Evolutionary conservation across 2,888 invertebrate species (phyloP), one percentile per base, ranked within the genome.

Genomic region (Chromoteleia sp.): DNA sequence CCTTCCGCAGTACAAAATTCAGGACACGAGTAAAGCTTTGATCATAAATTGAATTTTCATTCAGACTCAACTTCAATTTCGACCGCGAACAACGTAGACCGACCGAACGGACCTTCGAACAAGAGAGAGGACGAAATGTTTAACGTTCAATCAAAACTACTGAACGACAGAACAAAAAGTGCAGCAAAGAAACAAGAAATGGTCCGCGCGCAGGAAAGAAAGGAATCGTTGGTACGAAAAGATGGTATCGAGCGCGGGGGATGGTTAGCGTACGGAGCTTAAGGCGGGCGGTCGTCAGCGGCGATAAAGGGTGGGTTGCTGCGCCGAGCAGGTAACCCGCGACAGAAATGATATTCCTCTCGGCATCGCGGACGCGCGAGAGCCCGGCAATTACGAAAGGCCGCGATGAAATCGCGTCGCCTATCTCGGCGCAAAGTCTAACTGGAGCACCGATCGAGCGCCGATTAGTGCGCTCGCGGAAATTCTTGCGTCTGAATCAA

Each of bases 241-340:
- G n/a, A n/a, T n/a, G n/a, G 45, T 45, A 61, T 61, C 67, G 76
- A 83, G 63, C 77, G 83, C 79, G 81, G 81, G 81, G 83, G 84
- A 83, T 84, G 84, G 82, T 86, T 87, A 86, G 86, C 85, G 86
- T 85, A n/a, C n/a, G n/a, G n/a, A n/a, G n/a, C n/a, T n/a, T 85
- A 81, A 84, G 86, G 21, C n/a, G 48, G 21, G 14, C 12, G 12
- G 85, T 84, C 87, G 86, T 84, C 86, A 83, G 83, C 81, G 85
- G 81, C 84, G 71, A 41, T 41, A 52, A 41, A 61, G 65, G 65
- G 74, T 48, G 19, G 33, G 33, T 63, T 30, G 48, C 41, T 52
- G n/a, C n/a, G n/a, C n/a, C n/a, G n/a, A n/a, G n/a, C n/a, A n/a
- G 61, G 61, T 61, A 52, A 50, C 52, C 41, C 52, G 50, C 48